phyloP scores from a whole-genome alignment of 2,797 vertebrate genomes.

The Hydrophis major region DNA sequence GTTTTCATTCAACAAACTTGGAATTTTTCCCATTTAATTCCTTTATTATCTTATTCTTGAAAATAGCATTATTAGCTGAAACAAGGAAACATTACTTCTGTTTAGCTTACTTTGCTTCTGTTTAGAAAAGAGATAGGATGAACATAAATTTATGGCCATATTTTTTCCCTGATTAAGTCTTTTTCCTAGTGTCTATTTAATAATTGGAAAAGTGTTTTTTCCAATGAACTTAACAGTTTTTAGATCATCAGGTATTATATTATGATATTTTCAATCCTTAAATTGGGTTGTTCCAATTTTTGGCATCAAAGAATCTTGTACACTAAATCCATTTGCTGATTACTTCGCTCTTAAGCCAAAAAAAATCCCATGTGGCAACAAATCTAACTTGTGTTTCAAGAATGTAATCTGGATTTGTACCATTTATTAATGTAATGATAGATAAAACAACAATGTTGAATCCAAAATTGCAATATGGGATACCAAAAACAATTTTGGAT shows the following conservation, averaged over 20 bases:
- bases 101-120: not conserved
- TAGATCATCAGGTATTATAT: not conserved
- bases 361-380: not conserved
- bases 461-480: not conserved
- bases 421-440: conserved; percentile 1
- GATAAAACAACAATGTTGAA: not conserved
- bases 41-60: conserved; percentile 3
- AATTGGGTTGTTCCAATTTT: not conserved
- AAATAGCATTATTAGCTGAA: conserved; percentile 11
- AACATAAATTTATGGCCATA: too few relatives aligned
- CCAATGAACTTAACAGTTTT: not conserved
- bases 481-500: not conserved
- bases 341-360: conserved; percentile 26
- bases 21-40: conserved; percentile 13
- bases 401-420: not conserved
- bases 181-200: not conserved
- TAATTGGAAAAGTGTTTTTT: not conserved
- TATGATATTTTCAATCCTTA: conserved; percentile 11
- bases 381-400: not conserved
- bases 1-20: conserved; percentile 2
- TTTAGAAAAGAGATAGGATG: not conserved
- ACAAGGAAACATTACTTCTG: not conserved
- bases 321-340: conserved; percentile 42
- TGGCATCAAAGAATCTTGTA: not conserved
- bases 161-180: not conserved